phyloP scores from a whole-genome alignment of 2,888 invertebrate species.

The Punctoribates punctum region DNA sequence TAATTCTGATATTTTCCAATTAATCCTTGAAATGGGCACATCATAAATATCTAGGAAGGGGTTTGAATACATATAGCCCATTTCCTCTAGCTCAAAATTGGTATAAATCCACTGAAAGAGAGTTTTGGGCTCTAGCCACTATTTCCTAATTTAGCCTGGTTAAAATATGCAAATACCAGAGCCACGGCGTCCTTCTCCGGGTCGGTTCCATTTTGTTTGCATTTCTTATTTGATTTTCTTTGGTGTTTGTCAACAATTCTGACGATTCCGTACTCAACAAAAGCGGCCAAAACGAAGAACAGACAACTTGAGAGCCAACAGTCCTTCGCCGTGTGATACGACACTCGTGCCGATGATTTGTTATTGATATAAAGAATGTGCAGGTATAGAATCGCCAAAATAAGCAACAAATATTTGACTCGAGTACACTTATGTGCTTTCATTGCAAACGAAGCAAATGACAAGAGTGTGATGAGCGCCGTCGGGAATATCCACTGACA shows the following conservation, averaged over 20 bases:
- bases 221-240: not conserved
- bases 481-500: not conserved
- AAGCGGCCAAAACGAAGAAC: not conserved
- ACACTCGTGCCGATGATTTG: not conserved
- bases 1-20: no score
- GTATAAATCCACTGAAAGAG: no score
- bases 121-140: no score
- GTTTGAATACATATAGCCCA: no score
- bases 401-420: not conserved
- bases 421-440: not conserved
- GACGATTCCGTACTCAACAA: conserved; percentile 16
- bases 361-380: not conserved
- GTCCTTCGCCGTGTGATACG: not conserved
- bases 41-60: no score
- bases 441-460: not conserved
- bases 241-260: not conserved
- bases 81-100: no score
- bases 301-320: not conserved
- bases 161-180: not conserved
- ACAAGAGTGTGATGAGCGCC: not conserved
- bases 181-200: not conserved
- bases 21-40: no score
- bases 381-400: not conserved
- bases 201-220: not conserved
- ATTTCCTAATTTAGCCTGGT: no score